These are phyloP conservation scores for Rotaria macrura DNA, from an alignment of 2,888 invertebrate species.

Conservation along the genomic window DNA sequence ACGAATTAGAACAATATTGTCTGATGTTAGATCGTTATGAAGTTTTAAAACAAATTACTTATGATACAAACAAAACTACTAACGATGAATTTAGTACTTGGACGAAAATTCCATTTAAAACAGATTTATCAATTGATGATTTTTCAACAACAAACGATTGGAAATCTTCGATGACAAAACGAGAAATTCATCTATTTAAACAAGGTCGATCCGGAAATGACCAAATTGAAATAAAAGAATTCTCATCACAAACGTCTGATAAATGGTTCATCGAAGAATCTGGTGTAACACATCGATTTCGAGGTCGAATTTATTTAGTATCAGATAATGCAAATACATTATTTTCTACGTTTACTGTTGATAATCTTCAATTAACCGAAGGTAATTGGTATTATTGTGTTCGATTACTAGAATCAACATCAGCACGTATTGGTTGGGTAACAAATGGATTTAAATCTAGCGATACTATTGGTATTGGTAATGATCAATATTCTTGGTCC, in stretches of 20 bases:
- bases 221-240: not conserved
- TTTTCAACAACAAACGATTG: not conserved
- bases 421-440: not conserved
- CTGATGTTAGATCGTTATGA: not conserved
- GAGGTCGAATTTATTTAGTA: not conserved
- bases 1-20: not conserved
- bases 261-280: not conserved
- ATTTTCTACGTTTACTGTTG: not conserved
- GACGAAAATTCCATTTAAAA: not conserved
- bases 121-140: not conserved
- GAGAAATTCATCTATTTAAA: not conserved
- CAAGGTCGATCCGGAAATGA: not conserved
- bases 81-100: not conserved
- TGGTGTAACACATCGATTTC: not conserved
- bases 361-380: not conserved
- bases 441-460: slow-evolving; percentile 13
- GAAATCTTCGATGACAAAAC: not conserved
- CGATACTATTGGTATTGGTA: not conserved
- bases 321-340: not conserved
- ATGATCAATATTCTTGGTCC: slow-evolving; percentile 6
- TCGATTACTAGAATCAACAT: not conserved
- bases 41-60: not conserved
- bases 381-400: slow-evolving; percentile 17
- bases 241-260: not conserved
- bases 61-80: not conserved